Evolutionary conservation across 2,113 vertebrate species (phyloP), one percentile per base, ranked within the genome.

Genomic region (Silurus glanis): DNA sequence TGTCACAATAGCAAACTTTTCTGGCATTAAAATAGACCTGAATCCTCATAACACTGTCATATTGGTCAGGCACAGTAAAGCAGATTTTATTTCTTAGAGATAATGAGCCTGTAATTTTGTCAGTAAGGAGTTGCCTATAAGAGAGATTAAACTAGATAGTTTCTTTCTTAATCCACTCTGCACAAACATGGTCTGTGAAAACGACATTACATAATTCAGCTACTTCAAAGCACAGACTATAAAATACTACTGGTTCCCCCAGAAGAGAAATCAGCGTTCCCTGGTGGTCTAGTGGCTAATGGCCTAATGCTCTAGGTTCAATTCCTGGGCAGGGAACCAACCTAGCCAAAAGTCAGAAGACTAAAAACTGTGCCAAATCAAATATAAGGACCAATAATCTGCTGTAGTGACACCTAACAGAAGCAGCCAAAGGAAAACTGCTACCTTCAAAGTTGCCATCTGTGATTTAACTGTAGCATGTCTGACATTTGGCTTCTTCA

Each of bases 31-130:
- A 76, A 21, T n/a, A 53, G 2, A 76, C 9, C 21, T 76, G 49
- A 53, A n/a, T 76, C 12, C 23, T 76, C 21, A 53, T 76, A n/a
- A 14, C 7, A 21, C 2, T 75, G 72, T 13, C 47, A 14, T 3
- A 55, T 53, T 55, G 23, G 13, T 53, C 74, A 25, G 14, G 49
- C 1, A 5, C 6, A 47, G 0, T 76, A 21, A 55, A 55, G 49
- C 49, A 76, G 23, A 76, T 76, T 76, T 53, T 76, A 76, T 76
- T 76, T 76, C 23, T 76, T 23, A 76, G 49, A 55, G 49, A 76
- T 53, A 76, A 76, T 7, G 23, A 23, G 72, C 47, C 47, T n/a
- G n/a, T 51, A 51, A 75, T 75, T 37, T 75, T 75, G 47, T 51
- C 45, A 51, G 21, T 53, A 75, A 53, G 21, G 49, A 51, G 10